Evolutionary conservation across 2,888 invertebrate genomes (phyloP).

Genomic region (Ecliptopera silaceata): DNA sequence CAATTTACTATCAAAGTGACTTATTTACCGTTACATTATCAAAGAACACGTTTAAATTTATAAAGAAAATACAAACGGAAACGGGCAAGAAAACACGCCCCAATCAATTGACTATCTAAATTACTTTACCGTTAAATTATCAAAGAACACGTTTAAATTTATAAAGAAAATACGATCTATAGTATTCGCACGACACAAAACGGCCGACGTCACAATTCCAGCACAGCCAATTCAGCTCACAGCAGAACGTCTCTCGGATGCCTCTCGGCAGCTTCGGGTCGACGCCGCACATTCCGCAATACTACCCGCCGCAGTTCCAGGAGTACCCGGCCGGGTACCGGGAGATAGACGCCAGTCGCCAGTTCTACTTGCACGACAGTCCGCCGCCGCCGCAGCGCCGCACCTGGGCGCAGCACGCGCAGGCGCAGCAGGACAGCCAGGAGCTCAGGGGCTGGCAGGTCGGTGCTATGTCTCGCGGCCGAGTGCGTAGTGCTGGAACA

Average conservation of each 20-base stretch:
- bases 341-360: constrained; percentile 43
- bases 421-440: constrained; percentile 79
- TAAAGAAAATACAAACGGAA: not conserved
- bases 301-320: constrained; percentile 49
- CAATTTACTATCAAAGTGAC: too few relatives aligned
- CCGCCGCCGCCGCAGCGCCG: constrained; percentile 83
- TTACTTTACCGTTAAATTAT: too few relatives aligned
- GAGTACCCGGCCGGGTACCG: constrained; percentile 49
- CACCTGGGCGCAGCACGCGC: constrained; percentile 86
- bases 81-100: too few relatives aligned
- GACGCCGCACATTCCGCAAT: constrained; percentile 75
- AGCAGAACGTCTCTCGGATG: constrained; percentile 77
- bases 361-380: constrained; percentile 90
- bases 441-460: constrained; percentile 79
- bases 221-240: constrained; percentile 82
- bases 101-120: too few relatives aligned
- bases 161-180: not conserved
- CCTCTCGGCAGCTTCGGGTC: constrained; percentile 75
- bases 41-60: too few relatives aligned
- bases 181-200: constrained; percentile 19
- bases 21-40: too few relatives aligned
- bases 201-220: constrained; percentile 50
- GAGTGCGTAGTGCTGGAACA: too few relatives aligned
- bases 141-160: too few relatives aligned
- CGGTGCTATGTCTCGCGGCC: constrained; percentile 26